Conservation (phyloP, 2,888 invertebrate genomes). For the Siphlonurus alternatus region DNA sequence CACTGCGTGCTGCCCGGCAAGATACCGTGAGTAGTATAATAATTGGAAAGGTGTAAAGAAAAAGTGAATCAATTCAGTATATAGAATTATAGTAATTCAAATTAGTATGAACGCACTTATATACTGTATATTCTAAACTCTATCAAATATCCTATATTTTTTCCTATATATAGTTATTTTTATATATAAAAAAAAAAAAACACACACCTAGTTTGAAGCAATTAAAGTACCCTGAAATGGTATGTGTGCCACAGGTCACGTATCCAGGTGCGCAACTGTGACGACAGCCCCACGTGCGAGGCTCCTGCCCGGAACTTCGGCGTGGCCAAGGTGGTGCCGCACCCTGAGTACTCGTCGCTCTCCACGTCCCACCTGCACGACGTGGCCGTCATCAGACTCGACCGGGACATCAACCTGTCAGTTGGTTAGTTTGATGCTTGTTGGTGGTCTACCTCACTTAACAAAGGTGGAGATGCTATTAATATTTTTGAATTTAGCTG, state of each 20-base stretch:
- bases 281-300: conserved; percentile 16
- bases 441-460: too few species aligned
- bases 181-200: too few species aligned
- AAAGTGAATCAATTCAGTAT: background rate
- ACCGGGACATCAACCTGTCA: conserved; percentile 18
- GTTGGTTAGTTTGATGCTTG: too few species aligned
- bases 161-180: too few species aligned
- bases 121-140: too few species aligned
- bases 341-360: conserved; percentile 37
- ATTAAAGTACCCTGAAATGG: too few species aligned
- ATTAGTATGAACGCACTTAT: too few species aligned
- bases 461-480: too few species aligned
- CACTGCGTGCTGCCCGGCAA: background rate
- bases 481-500: too few species aligned
- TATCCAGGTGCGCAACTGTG: background rate
- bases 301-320: conserved; percentile 31
- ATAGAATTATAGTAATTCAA: background rate
- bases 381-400: conserved; percentile 42
- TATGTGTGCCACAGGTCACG: background rate
- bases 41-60: background rate
- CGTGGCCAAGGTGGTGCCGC: conserved; percentile 29
- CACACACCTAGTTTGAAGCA: too few species aligned
- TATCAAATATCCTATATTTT: too few species aligned
- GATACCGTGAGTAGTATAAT: background rate
- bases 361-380: conserved; percentile 37